phyloP scores from a whole-genome alignment of 2,113 vertebrate species.

The Cochlearius cochlearius region DNA sequence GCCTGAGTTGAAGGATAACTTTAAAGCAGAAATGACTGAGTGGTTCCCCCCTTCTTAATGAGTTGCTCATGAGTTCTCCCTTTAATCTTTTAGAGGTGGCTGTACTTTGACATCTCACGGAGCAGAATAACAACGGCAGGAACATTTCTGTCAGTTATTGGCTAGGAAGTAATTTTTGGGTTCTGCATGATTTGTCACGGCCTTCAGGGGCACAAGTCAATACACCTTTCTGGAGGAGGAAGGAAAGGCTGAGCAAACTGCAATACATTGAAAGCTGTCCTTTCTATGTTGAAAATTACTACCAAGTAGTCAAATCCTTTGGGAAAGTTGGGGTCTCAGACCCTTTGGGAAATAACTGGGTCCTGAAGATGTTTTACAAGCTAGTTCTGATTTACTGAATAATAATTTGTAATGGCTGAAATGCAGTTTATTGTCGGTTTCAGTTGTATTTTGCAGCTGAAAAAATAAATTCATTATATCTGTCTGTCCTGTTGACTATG shows the following conservation, averaged over 20 bases:
- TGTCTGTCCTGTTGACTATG: not conserved
- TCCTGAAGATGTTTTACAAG: not conserved
- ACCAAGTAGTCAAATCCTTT: not conserved
- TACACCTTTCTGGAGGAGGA: not conserved
- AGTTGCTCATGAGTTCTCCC: constrained; percentile 42
- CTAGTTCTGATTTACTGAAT: not conserved
- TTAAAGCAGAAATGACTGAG: constrained; percentile 42
- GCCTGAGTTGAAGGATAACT: constrained; percentile 52
- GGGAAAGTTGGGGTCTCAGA: not conserved
- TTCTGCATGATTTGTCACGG: constrained; percentile 41
- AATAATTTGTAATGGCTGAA: not conserved
- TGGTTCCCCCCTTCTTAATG: constrained; percentile 50
- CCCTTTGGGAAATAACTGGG: not conserved
- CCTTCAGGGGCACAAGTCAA: constrained; percentile 26
- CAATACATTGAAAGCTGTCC: not conserved
- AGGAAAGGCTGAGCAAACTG: not conserved
- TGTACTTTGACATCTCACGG: constrained; percentile 44
- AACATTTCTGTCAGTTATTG: constrained; percentile 58
- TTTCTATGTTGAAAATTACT: not conserved
- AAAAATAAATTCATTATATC: not conserved
- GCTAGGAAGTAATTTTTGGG: constrained; percentile 53
- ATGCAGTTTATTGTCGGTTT: not conserved
- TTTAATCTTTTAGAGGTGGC: constrained; percentile 53
- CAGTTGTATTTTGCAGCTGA: not conserved
- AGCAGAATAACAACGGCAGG: constrained; percentile 7